Base-by-base conservation (phyloP, 2,113 vertebrate species). In the Cyphotilapia sp. region DNA sequence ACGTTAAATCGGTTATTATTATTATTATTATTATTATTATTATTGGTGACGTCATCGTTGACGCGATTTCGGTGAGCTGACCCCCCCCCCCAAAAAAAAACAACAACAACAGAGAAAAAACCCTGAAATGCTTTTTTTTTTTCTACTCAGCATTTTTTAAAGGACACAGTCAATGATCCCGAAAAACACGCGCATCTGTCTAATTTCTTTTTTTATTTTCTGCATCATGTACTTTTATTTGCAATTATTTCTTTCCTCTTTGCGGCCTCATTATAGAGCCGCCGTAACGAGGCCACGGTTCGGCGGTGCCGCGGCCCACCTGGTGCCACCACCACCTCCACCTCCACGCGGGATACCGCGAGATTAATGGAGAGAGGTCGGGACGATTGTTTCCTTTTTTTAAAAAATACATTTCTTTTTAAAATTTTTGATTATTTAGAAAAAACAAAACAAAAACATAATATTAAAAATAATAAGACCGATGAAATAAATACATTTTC, bases 221-320 rank as follows among this genome's bases (percentile, higher is more conserved):
- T 97, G 96, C 96, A 95, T 96, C 96, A 94, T 95, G 94, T 96
- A 95, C 88, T 97, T 97, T 97, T 97, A 97, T 97, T 97, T 95
- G 95, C 96, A 96, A 95, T 97, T 93, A 96, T 96, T 96, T 90
- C 93, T 89, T 90, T 91, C 91, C 94, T 95, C 92, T 95, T 95
- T 89, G 94, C 83, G 87, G 94, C 90, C 93, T 96, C 95, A 94
- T 97, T 96, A 96, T 90, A 88, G 94, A 92, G 33, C 85, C 82
- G 91, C 93, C 91, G 94, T 96, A 97, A 96, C 95, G 95, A 97
- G 94, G 94, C 92, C 92, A 95, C 93, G 96, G 95, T 96, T 96
- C 92, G 94, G 8, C 92, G 93, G 83, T 85, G 95, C 87, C 88
- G 88, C 94, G 91, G 94, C 93, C 95, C 97, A 97, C 96, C 97